Conservation (phyloP, 2,797 vertebrate genomes). For the Bryconaethiops microstoma region DNA sequence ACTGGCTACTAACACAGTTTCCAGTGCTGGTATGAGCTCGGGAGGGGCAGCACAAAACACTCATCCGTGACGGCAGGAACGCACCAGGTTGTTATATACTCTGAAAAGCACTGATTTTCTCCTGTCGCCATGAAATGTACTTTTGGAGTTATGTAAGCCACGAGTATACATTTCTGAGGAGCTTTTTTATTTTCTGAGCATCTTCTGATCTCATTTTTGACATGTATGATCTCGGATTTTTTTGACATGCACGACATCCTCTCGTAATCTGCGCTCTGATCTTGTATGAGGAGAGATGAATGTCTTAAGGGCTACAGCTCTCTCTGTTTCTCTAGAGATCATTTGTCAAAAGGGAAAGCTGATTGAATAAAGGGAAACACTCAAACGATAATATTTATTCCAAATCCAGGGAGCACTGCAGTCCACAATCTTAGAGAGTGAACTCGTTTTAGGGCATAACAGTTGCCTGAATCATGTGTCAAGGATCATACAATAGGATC, state of each 20-base stretch:
- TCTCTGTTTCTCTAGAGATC: neutral
- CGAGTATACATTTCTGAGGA: slow-evolving; percentile 5
- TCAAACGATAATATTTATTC: neutral
- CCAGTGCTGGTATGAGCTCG: neutral
- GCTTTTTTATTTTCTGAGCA: neutral
- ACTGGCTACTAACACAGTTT: neutral
- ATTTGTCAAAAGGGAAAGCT: neutral
- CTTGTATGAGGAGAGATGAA: neutral
- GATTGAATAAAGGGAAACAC: neutral
- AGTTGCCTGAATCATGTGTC: neutral
- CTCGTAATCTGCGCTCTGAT: slow-evolving; percentile 10
- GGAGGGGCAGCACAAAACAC: slow-evolving; percentile 43
- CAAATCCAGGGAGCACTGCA: neutral
- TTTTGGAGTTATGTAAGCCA: neutral
- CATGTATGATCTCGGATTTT: neutral
- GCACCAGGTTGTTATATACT: neutral
- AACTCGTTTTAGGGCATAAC: neutral
- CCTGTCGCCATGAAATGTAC: neutral
- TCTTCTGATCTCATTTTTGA: slow-evolving; percentile 5
- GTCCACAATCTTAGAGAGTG: neutral
- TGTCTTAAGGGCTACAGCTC: slow-evolving; percentile 10
- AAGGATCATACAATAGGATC: neutral
- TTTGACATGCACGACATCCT: neutral
- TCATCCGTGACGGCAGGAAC: slow-evolving; percentile 9
- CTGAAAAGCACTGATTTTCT: slow-evolving; percentile 7